Base-by-base conservation (phyloP, 2,888 invertebrate genomes). In the Dynastes grantii region DNA sequence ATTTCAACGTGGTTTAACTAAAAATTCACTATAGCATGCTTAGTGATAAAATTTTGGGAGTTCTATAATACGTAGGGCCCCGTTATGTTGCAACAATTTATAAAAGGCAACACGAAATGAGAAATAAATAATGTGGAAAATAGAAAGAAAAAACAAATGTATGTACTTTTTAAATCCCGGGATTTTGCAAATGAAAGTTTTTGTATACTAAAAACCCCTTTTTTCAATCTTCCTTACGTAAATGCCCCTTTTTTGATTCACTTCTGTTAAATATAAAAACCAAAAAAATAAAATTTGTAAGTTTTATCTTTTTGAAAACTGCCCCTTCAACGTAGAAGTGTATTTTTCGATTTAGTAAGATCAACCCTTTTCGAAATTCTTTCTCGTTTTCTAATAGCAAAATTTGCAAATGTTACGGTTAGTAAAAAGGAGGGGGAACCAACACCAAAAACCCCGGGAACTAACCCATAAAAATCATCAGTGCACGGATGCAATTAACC, bases 401-500 rank as follows among this genome's bases (percentile, higher is more conserved):
- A 71, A 71, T 71, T 71, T 58, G 16, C 55, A 27, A 27, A 13
- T 13, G 51, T 16, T 27, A 29, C 13, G 9, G 13, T 70, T 49
- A 4, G 2, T 16, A 71, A n/a, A n/a, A n/a, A n/a, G n/a, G n/a
- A n/a, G 53, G 73, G 45, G 63, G 53, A 70, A 73, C 64, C 78
- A 73, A 81, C 45, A 76, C 76, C 67, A 11, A 76, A 58, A 58
- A 73, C 75, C 79, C 79, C n/a, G n/a, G 81, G 81, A 81, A 81
- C 81, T 77, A 79, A 81, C 70, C 53, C 63, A 65, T 64, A 77
- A 79, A 81, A 81, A 81, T 81, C 81, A 79, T 76, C 9, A 77
- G 53, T 51, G 29, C 75, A 77, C 79, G 78, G 75, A 80, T 80
- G 81, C 79, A 81, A 80, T 81, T 83, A 83, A 83, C 81, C 83